Percentiles rank a stretch among this genome's conserved stretches.
phyloP scores from a whole-genome alignment of 2,113 vertebrate species.

The Triplophysa tibetana region DNA sequence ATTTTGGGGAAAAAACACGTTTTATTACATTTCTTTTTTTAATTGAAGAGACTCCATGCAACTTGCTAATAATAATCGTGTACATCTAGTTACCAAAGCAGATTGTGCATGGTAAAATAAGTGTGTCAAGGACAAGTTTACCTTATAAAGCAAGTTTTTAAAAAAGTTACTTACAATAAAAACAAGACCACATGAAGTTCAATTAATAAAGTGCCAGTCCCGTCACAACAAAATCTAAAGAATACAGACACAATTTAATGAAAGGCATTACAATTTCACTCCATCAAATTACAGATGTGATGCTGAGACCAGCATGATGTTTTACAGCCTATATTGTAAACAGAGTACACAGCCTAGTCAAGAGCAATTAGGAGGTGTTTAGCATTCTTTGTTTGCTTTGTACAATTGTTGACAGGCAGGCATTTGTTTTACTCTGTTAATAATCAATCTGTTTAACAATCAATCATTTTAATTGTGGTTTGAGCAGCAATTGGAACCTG shows the following conservation, averaged over 20 bases:
- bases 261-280: neutral
- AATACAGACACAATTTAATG: neutral
- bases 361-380: constrained; percentile 52
- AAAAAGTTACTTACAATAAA: too few relatives aligned
- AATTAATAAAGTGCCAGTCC: too few relatives aligned
- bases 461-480: constrained; percentile 61
- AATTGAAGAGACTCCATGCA: too few relatives aligned
- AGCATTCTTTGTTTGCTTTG: constrained; percentile 51
- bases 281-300: neutral
- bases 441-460: constrained; percentile 56
- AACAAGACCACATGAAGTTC: too few relatives aligned
- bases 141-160: too few relatives aligned
- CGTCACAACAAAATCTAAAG: neutral
- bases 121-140: too few relatives aligned
- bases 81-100: too few relatives aligned
- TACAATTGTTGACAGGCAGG: constrained; percentile 40
- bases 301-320: constrained; percentile 15
- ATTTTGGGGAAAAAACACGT: too few relatives aligned
- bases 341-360: constrained; percentile 35
- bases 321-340: constrained; percentile 25
- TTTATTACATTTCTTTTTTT: too few relatives aligned
- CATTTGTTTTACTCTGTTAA: constrained; percentile 58
- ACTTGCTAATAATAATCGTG: too few relatives aligned
- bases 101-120: too few relatives aligned
- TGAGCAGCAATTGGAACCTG: constrained; percentile 40